Evolutionary conservation across 2,888 invertebrate species (phyloP), one percentile per base, ranked within the genome.

Genomic region (Papilio demoleus): DNA sequence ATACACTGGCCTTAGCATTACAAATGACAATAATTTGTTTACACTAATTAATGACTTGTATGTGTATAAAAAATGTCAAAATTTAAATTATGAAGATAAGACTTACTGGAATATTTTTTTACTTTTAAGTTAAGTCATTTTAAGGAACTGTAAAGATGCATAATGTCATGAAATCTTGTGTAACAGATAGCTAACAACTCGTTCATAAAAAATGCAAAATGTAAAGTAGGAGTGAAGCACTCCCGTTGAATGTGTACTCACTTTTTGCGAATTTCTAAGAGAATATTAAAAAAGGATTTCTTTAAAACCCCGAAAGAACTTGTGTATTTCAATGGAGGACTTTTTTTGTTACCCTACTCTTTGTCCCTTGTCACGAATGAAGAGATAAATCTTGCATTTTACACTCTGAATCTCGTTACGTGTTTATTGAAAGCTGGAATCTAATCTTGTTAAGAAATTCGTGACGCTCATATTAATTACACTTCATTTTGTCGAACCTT

Each of bases 371-470:
- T 79, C 76, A 75, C 70, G 76, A 75, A 73, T 70, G 70, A 73
- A 73, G 72, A 81, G 81, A 88, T 88, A 88, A 88, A 88, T 86
- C 85, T 86, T 88, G 86, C 81, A 84, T 87, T 86, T 88, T 82
- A 84, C 85, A 85, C 84, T 79, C 80, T 71, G 75, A 78, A 77
- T 81, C 80, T 82, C 79, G 83, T 88, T 84, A 87, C 83, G 77
- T 83, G 85, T 86, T 86, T 85, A 87, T 87, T 85, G 85, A 82
- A 85, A 81, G 79, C 77, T 72, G 73, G 67, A 74, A 77, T 76
- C 79, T 81, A 81, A 83, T 83, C 78, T 80, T 79, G 73, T 83
- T 81, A 76, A 63, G 72, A 70, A 61, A 69, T 68, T 72, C 77
- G 80, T 78, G 76, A 76, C 74, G 72, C 72, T 74, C 71, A 75